These are phyloP conservation scores for Mizuhopecten yessoensis DNA, from an alignment of 1,140 invertebrate species.

Conservation along the genomic window DNA sequence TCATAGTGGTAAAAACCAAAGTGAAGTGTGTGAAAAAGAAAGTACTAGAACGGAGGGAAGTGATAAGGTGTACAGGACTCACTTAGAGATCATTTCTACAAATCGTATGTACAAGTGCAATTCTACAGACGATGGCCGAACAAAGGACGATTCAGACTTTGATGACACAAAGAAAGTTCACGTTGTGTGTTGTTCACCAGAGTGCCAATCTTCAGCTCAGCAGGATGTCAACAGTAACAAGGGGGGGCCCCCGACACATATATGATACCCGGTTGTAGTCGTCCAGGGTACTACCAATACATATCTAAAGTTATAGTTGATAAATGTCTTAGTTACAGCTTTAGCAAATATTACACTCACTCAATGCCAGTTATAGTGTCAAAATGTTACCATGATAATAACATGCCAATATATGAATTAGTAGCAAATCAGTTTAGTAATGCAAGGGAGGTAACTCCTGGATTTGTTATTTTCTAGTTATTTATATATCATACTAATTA, in stretches of 20 bases:
- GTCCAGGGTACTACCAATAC: background rate
- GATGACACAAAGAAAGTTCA: conserved; percentile 3
- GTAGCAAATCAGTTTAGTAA: background rate
- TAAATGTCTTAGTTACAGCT: too few relatives aligned
- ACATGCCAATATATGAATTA: background rate
- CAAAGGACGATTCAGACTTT: background rate
- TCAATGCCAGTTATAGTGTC: background rate
- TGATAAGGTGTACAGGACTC: background rate
- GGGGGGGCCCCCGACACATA: background rate
- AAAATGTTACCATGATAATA: background rate
- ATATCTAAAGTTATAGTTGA: background rate
- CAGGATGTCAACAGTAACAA: conserved; percentile 27
- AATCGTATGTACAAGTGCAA: background rate
- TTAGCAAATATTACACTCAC: too few relatives aligned
- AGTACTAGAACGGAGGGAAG: too few relatives aligned
- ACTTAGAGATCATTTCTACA: background rate
- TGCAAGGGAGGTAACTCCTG: background rate
- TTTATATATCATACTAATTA: background rate
- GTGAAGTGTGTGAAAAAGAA: background rate
- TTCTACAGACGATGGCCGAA: background rate
- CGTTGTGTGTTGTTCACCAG: background rate
- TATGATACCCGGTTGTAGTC: background rate
- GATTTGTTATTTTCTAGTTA: background rate
- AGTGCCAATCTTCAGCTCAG: background rate
- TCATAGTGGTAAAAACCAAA: conserved; percentile 17